These are phyloP conservation scores for Cheracebus regulus DNA, from an alignment of 2,797 vertebrate species.

Conservation along the genomic window DNA sequence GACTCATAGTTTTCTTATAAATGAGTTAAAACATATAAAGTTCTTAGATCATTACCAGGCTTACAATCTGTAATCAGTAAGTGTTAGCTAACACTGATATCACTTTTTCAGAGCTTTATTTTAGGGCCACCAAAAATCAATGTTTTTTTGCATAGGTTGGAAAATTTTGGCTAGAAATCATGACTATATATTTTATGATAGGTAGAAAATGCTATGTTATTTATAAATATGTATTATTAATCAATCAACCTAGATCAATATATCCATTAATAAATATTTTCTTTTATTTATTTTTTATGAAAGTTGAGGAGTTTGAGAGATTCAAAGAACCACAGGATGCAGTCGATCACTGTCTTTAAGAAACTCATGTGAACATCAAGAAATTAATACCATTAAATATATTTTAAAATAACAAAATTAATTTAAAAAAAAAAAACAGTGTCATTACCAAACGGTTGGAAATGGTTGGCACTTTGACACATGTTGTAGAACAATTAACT, in stretches of 20 bases:
- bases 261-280: neutral
- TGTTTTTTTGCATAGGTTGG: neutral
- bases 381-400: neutral
- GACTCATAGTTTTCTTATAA: neutral
- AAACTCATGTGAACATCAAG: neutral
- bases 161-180: neutral
- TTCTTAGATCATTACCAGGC: neutral
- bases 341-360: neutral
- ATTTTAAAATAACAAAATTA: neutral
- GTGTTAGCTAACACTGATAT: neutral
- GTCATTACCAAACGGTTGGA: neutral
- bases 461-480: neutral
- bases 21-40: neutral
- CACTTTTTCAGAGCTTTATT: neutral
- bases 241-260: neutral
- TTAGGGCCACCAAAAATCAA: neutral
- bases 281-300: conserved; percentile 12
- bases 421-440: neutral
- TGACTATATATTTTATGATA: neutral
- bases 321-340: neutral
- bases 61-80: neutral
- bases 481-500: neutral
- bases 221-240: neutral
- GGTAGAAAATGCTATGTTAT: neutral
- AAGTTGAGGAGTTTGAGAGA: neutral